Evolutionary conservation across 2,113 vertebrate genomes (phyloP).

Genomic region (Sylvilagus bachmani): DNA sequence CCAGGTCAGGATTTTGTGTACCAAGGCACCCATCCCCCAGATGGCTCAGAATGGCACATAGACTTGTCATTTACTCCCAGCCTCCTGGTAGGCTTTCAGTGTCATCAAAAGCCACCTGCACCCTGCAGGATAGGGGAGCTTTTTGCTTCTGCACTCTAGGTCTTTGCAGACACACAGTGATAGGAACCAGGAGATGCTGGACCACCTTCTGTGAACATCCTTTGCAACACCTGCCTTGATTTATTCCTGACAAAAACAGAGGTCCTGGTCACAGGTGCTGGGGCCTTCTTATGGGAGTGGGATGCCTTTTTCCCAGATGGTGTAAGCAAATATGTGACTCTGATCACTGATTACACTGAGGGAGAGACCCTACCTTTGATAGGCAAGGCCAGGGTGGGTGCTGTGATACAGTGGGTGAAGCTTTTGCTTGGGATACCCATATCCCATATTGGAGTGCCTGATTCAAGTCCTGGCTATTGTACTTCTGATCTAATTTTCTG

Average conservation of each 20-base stretch:
- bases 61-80: not conserved
- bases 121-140: not conserved
- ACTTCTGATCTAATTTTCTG: too few relatives aligned
- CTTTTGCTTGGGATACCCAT: too few relatives aligned
- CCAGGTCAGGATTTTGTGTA: not conserved
- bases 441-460: too few relatives aligned
- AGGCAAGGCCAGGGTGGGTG: constrained; percentile 73
- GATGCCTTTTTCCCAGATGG: constrained; percentile 64
- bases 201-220: not conserved
- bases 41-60: not conserved
- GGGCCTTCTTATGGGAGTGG: not conserved
- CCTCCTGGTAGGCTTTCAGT: not conserved
- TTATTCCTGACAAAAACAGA: constrained; percentile 46
- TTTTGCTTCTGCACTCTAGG: fast-evolving
- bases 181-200: fast-evolving
- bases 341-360: constrained; percentile 12
- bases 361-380: constrained; percentile 81
- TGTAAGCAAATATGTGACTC: constrained; percentile 64
- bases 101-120: not conserved
- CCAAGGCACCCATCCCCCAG: fast-evolving
- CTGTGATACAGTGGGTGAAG: too few relatives aligned
- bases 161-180: fast-evolving
- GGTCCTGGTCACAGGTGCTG: not conserved
- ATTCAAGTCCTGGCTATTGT: too few relatives aligned
- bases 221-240: not conserved